Conservation (phyloP, 1,140 invertebrate genomes). For the Listronotus bonariensis region DNA sequence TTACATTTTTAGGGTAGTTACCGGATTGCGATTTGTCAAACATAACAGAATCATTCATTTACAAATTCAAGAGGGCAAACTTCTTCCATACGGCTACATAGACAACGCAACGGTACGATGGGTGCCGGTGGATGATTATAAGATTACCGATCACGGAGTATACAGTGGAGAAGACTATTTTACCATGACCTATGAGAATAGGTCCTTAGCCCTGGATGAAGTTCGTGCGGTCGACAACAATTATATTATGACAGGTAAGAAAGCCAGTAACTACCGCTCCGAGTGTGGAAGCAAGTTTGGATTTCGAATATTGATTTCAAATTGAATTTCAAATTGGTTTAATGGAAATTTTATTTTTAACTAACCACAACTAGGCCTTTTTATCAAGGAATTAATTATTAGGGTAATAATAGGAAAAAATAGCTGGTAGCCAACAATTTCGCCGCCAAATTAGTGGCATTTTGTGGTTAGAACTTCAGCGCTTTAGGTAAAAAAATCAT, state of each 20-base stretch:
- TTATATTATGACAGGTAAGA: conserved; percentile 66
- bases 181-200: conserved; percentile 70
- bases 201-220: conserved; percentile 79
- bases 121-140: conserved; percentile 67
- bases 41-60: conserved; percentile 72
- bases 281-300: too few relatives aligned
- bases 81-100: conserved; percentile 67
- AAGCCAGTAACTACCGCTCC: too few relatives aligned
- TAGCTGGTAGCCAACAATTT: too few relatives aligned
- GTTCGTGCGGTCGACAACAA: conserved; percentile 62
- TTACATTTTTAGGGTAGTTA: conserved; percentile 77
- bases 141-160: conserved; percentile 58
- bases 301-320: too few relatives aligned
- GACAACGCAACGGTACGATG: conserved; percentile 64
- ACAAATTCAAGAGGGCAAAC: conserved; percentile 74
- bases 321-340: too few relatives aligned
- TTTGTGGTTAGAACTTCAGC: too few relatives aligned
- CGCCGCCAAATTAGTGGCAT: too few relatives aligned
- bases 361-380: too few relatives aligned
- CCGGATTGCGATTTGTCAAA: conserved; percentile 74
- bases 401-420: too few relatives aligned
- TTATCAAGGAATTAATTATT: too few relatives aligned
- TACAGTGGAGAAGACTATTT: conserved; percentile 69
- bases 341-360: too few relatives aligned
- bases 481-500: too few relatives aligned